A percentile compares a stretch with the other conserved stretches of the same genome.
These are phyloP conservation scores for Pogonophryne albipinna DNA, from an alignment of 2,797 vertebrate genomes.

Conservation along the genomic window DNA sequence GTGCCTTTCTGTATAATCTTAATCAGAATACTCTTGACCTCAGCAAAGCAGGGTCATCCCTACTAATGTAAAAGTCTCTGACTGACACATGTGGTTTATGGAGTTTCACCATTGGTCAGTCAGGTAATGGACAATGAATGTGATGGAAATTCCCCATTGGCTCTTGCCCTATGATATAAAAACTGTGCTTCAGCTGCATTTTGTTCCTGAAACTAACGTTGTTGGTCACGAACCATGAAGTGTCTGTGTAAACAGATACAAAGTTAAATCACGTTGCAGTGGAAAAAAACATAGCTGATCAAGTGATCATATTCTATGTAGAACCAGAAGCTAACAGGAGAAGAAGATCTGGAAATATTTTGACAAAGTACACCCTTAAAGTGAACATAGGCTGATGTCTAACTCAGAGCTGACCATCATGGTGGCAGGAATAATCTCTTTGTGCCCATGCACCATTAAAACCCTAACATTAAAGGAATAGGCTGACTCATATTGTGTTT, in stretches of 20 bases:
- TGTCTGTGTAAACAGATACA: neutral
- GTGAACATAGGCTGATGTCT: neutral
- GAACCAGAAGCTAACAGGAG: neutral
- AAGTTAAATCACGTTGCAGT: neutral
- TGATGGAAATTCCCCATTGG: neutral
- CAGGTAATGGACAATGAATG: no score
- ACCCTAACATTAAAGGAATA: neutral
- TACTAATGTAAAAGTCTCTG: neutral
- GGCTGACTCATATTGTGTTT: neutral
- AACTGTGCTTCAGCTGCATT: neutral
- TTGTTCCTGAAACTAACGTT: neutral
- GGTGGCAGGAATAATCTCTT: neutral
- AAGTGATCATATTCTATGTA: neutral
- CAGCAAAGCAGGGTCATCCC: neutral
- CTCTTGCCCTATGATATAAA: no score
- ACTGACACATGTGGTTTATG: neutral
- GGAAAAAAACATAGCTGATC: neutral
- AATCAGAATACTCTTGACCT: conserved; percentile 8
- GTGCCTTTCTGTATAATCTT: conserved; percentile 12
- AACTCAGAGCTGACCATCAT: neutral
- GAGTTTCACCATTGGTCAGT: neutral
- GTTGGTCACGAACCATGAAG: neutral
- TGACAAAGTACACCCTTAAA: neutral
- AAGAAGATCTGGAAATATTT: neutral
- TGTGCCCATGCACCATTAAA: neutral